Evolutionary conservation across 1,140 invertebrate genomes (phyloP).

Genomic region (Drosophila oshimai): DNA sequence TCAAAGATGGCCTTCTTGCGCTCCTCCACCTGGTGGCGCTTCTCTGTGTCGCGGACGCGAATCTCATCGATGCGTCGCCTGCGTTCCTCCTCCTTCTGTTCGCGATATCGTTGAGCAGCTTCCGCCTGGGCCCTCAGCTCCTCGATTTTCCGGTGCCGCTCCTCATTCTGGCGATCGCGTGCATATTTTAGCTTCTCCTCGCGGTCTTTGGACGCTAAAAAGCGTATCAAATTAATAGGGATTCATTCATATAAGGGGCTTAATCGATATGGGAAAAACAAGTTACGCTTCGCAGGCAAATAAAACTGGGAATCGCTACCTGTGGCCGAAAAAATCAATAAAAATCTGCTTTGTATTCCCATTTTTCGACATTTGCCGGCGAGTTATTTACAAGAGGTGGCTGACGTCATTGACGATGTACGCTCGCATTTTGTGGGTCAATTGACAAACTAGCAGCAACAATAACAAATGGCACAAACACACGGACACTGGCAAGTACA

Average conservation of each 20-base stretch:
- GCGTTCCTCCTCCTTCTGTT: constrained; percentile 93
- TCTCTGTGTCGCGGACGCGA: constrained; percentile 89
- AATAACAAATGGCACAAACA: constrained; percentile 48
- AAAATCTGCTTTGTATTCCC: constrained; percentile 17
- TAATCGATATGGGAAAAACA: constrained; percentile 20
- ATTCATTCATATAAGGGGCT: constrained; percentile 5
- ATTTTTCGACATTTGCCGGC: constrained; percentile 62
- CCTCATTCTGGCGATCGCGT: constrained; percentile 92
- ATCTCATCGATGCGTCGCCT: constrained; percentile 91
- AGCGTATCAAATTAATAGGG: not conserved
- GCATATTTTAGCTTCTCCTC: constrained; percentile 86
- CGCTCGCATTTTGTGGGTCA: constrained; percentile 60
- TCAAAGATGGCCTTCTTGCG: constrained; percentile 93
- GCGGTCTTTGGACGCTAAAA: constrained; percentile 82
- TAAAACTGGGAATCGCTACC: constrained; percentile 52
- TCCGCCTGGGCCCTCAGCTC: constrained; percentile 93
- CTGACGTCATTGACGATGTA: constrained; percentile 64
- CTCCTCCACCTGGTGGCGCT: constrained; percentile 91
- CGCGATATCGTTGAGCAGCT: constrained; percentile 92
- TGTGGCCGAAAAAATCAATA: constrained; percentile 45
- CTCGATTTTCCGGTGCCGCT: constrained; percentile 92
- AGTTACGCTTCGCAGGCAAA: constrained; percentile 35
- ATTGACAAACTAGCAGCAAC: constrained; percentile 63
- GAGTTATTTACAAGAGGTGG: constrained; percentile 43
- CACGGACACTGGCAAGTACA: constrained; percentile 11